Evolutionary conservation across 64 coral and sea anemone species (phyloP).

Genomic region (Pocillopora damicornis): DNA sequence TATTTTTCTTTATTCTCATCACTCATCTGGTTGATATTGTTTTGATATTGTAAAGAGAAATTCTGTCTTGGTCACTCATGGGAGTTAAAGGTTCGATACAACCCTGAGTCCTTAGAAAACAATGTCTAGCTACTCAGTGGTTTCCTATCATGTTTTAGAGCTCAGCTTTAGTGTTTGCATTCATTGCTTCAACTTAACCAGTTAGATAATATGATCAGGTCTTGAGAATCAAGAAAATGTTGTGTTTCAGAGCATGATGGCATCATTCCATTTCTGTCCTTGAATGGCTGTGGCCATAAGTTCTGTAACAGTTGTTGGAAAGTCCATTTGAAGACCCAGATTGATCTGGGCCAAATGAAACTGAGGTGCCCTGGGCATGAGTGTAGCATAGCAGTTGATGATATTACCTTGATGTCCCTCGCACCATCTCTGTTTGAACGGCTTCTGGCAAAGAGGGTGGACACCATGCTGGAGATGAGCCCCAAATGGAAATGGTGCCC

Average conservation of each 20-base stretch:
- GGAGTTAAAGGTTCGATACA: too few relatives aligned
- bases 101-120: too few relatives aligned
- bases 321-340: conserved; percentile 38
- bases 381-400: conserved; percentile 38
- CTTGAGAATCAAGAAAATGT: neutral
- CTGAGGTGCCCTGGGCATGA: conserved; percentile 60
- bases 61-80: too few relatives aligned
- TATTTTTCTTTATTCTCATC: too few relatives aligned
- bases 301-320: conserved; percentile 76
- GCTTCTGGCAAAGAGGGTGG: conserved; percentile 26
- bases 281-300: conserved; percentile 53
- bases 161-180: too few relatives aligned
- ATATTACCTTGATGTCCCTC: conserved; percentile 64
- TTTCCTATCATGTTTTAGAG: too few relatives aligned
- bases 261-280: neutral
- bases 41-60: too few relatives aligned
- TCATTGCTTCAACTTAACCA: too few relatives aligned
- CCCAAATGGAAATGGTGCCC: conserved; percentile 67
- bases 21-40: too few relatives aligned
- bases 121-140: too few relatives aligned
- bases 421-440: conserved; percentile 53
- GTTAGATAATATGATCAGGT: too few relatives aligned
- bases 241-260: conserved; percentile 1
- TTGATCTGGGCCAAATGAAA: conserved; percentile 20
- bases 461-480: conserved; percentile 23